Base-by-base conservation (phyloP, 2,797 vertebrate species). In the Platalea minor region DNA sequence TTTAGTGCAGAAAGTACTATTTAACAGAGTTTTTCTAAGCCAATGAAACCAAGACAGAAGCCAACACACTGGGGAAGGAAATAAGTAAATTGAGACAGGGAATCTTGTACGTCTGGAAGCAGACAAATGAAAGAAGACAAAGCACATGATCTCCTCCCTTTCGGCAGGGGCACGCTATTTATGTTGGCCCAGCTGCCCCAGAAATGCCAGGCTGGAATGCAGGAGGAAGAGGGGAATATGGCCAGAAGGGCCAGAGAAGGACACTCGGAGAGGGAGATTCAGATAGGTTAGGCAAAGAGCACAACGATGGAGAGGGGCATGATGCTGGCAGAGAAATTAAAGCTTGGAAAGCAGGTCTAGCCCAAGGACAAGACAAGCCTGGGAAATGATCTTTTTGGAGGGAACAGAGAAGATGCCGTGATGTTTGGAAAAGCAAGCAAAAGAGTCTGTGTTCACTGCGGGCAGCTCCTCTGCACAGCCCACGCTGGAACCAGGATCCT, bases 21-120 rank as follows among this genome's bases (percentile, higher is more conserved):
- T 51, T 67, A 77, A 78, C 18, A 73, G 63, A 64, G 17, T 28
- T 76, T 77, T 85, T 59, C 74, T 63, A 73, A 45, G 19, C 46
- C 74, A 87, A 37, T 17, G 14, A 57, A 73, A 81, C 88, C 64
- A 11, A 78, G 41, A 88, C 93, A 93, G 54, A 73, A 93, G 51
- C 31, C 91, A 92, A 51, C 43, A 61, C 43, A 77, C 46, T 37
- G 72, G n/a, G 51, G 89, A 94, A 96, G 75, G 81, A 96, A 95
- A 92, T 85, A 25, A 94, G 59, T 64, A 89, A 91, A 76, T 0
- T 26, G 54, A 39, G 74, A 76, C 0, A 0, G n/a, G 50, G 77
- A 85, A 89, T 69, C 70, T 74, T 77, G 25, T 41, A 46, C 8
- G 33, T 76, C 51, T 93, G 81, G 37, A 85, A 91, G 28, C 3